Evolutionary conservation across 2,797 vertebrate species (phyloP).

Genomic region (Euphonia xanthogaster): DNA sequence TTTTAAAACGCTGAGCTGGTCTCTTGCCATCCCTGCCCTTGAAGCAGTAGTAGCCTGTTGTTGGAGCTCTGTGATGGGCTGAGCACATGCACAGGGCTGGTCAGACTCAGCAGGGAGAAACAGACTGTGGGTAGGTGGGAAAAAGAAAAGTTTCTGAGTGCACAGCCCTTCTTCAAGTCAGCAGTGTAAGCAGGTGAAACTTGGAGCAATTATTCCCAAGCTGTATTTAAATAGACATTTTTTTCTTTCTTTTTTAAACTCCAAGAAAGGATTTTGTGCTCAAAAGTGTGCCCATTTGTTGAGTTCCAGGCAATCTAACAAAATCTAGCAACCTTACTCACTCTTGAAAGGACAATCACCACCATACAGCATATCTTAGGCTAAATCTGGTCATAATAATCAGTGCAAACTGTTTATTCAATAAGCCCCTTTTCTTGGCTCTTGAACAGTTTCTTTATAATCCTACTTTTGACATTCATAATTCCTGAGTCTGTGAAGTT

Average conservation of each 20-base stretch:
- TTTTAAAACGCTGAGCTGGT: background rate
- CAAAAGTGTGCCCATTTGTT: background rate
- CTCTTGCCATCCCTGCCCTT: background rate
- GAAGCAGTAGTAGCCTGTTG: background rate
- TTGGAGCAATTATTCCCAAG: background rate
- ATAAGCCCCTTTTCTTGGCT: background rate
- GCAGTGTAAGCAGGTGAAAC: background rate
- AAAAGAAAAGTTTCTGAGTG: background rate
- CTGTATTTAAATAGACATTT: background rate
- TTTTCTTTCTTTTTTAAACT: background rate
- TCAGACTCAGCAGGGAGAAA: background rate
- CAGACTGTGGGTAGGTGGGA: background rate
- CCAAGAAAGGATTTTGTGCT: background rate
- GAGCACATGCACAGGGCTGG: background rate
- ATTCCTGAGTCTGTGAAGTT: slow-evolving; percentile 4
- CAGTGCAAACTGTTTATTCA: background rate
- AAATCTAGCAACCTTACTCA: background rate
- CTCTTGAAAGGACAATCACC: background rate
- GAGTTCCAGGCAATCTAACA: background rate
- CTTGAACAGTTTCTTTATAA: slow-evolving; percentile 7
- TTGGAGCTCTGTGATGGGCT: background rate
- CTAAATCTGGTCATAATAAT: slow-evolving; percentile 4
- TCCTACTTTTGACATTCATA: background rate
- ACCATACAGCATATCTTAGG: background rate
- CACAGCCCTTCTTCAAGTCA: background rate